Evolutionary conservation across 2,113 vertebrate species (phyloP).

Genomic region (Chamaetylas fuelleborni): DNA sequence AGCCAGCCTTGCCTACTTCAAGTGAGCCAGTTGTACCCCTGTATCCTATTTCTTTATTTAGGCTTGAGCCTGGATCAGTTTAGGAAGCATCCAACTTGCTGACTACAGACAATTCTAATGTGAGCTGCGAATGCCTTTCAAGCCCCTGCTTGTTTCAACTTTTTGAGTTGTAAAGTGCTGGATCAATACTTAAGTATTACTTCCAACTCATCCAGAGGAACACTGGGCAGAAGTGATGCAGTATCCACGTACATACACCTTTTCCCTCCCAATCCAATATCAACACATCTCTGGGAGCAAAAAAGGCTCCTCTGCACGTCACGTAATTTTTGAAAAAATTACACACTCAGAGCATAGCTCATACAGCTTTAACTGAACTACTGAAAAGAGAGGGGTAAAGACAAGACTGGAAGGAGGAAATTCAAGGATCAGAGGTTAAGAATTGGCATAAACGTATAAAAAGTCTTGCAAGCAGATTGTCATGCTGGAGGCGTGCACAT

Average conservation of each 20-base stretch:
- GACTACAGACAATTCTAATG: not conserved
- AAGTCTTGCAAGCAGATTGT: accelerated
- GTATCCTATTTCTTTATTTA: not conserved
- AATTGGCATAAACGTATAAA: accelerated
- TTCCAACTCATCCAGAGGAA: not conserved
- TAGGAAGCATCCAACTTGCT: constrained; percentile 5
- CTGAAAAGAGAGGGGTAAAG: not conserved
- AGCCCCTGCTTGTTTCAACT: not conserved
- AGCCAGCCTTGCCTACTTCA: not conserved
- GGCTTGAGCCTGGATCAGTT: not conserved
- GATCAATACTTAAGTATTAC: not conserved
- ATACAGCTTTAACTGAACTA: not conserved
- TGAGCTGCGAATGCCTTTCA: constrained; percentile 3
- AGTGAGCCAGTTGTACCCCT: not conserved
- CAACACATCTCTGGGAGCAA: not conserved
- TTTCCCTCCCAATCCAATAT: not conserved
- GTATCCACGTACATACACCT: accelerated
- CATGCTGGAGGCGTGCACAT: not conserved
- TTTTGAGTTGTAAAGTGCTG: not conserved
- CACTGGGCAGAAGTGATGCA: accelerated
- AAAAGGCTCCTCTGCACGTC: not conserved
- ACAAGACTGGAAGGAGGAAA: not conserved
- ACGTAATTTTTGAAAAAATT: not conserved
- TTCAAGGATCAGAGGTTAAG: not conserved
- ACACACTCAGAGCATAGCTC: not conserved